Base-by-base conservation (phyloP, 2,113 vertebrate genomes). In the Melanotaenia duboulayi region DNA sequence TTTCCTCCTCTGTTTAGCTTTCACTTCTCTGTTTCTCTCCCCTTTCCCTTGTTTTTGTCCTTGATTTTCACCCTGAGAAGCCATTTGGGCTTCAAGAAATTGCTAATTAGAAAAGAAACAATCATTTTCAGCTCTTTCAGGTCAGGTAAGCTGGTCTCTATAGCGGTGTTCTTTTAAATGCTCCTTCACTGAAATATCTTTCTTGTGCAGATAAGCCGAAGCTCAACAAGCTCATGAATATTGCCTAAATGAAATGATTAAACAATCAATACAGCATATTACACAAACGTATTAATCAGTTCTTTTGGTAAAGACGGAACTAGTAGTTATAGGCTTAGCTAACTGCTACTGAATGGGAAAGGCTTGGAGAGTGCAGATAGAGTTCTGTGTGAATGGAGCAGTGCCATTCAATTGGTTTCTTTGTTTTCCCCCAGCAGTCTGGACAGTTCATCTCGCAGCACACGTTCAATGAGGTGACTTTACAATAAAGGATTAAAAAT, bases 401-500 rank as follows among this genome's bases (percentile, higher is more conserved):
- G 86, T 57, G 59, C 70, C 59, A 67, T 74, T 87, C 78, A 87
- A 48, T 70, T 79, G 81, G 68, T 28, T 74, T 69, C 78, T 87
- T 89, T 92, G 83, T 86, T 90, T 90, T 66, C 52, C 37, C 74
- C 79, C 63, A 39, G 72, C 87, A 71, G 74, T 88, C 85, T 52
- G 74, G 69, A 63, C 62, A 89, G 82, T 89, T 91, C 87, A 86
- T 89, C 76, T 76, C 50, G 28, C 57, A 49, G 74, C 64, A 28
- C 58, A 61, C 28, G 50, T 40, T 87, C 78, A 87, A 84, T 89
- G 71, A 80, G 66, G 72, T 68, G 84, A 85, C 81, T 87, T 81
- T 52, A 79, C 71, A 82, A 85, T 62, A 74, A 87, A 82, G 79
- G 83, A 91, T 87, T 78, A 84, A 85, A 89, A 93, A 88, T 84